Percentiles rank a stretch among this genome's conserved stretches.
Conservation (phyloP, 1,140 invertebrate genomes). For the Nymphalis io region DNA sequence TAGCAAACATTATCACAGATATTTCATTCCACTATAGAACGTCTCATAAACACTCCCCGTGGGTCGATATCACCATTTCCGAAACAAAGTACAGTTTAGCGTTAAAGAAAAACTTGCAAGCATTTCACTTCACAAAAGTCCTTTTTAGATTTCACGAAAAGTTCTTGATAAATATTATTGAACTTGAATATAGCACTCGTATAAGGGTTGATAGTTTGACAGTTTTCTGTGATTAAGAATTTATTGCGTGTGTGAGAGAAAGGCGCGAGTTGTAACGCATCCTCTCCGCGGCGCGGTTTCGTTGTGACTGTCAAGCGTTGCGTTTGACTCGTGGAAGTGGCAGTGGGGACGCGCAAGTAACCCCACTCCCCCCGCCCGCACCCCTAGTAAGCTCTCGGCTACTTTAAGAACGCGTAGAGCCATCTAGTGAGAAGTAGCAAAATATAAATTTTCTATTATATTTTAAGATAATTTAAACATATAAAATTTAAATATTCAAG, state of each 20-base stretch:
- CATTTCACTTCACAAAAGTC: slow-evolving; percentile 72
- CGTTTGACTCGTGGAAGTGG: slow-evolving; percentile 68
- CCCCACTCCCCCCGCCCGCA: slow-evolving; percentile 51
- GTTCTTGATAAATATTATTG: slow-evolving; percentile 42
- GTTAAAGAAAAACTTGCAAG: slow-evolving; percentile 71
- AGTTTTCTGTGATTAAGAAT: slow-evolving; percentile 73
- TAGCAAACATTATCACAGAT: slow-evolving; percentile 76
- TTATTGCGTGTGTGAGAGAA: slow-evolving; percentile 63
- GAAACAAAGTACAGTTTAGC: slow-evolving; percentile 76
- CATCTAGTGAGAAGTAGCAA: slow-evolving; percentile 68
- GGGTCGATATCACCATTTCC: slow-evolving; percentile 80
- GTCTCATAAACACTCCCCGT: slow-evolving; percentile 79
- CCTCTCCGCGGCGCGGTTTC: slow-evolving; percentile 62
- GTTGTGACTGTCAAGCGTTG: slow-evolving; percentile 72
- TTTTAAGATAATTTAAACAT: not conserved
- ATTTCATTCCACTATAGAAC: slow-evolving; percentile 76
- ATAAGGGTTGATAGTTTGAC: slow-evolving; percentile 52
- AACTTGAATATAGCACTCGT: slow-evolving; percentile 49
- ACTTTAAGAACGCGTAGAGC: slow-evolving; percentile 47
- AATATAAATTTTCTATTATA: not conserved
- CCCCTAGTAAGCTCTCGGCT: slow-evolving; percentile 51
- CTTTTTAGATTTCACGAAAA: slow-evolving; percentile 41
- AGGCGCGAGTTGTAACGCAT: slow-evolving; percentile 51
- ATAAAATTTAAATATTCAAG: too few relatives aligned
- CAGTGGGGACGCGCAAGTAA: slow-evolving; percentile 65